Percentiles rank a stretch among this genome's conserved stretches.
These are phyloP conservation scores for Tinea semifulvella DNA, from an alignment of 2,888 invertebrate genomes.

Conservation along the genomic window DNA sequence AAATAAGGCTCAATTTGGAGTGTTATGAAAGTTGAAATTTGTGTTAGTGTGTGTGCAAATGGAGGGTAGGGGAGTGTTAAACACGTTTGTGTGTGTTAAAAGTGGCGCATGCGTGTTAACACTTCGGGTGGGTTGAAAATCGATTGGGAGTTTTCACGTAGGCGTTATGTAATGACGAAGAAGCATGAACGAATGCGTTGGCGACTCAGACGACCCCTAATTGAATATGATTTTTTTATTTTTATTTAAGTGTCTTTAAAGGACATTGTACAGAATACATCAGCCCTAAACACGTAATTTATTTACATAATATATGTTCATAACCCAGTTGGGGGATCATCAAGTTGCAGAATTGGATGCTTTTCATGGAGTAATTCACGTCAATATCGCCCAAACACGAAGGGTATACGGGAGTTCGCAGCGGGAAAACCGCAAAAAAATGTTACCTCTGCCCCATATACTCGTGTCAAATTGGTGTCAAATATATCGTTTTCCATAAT, in stretches of 20 bases:
- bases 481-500: no score
- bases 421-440: no score
- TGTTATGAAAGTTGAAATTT: not conserved
- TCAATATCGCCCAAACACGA: no score
- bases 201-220: constrained; percentile 28
- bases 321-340: no score
- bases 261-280: no score
- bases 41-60: constrained; percentile 8
- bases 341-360: no score
- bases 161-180: constrained; percentile 59
- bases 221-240: constrained; percentile 33
- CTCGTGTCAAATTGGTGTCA: no score
- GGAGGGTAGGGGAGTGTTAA: constrained; percentile 19
- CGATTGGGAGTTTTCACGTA: constrained; percentile 52
- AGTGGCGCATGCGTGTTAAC: constrained; percentile 45
- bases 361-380: no score
- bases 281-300: no score
- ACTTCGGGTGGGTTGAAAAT: constrained; percentile 43
- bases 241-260: not conserved
- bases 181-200: constrained; percentile 27
- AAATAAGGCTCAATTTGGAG: not conserved
- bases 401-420: no score
- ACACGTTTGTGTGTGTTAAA: constrained; percentile 30
- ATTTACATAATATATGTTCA: no score
- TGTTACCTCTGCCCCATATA: no score